Evolutionary conservation across 2,888 invertebrate genomes (phyloP).

Genomic region (Slavum lentiscoides): DNA sequence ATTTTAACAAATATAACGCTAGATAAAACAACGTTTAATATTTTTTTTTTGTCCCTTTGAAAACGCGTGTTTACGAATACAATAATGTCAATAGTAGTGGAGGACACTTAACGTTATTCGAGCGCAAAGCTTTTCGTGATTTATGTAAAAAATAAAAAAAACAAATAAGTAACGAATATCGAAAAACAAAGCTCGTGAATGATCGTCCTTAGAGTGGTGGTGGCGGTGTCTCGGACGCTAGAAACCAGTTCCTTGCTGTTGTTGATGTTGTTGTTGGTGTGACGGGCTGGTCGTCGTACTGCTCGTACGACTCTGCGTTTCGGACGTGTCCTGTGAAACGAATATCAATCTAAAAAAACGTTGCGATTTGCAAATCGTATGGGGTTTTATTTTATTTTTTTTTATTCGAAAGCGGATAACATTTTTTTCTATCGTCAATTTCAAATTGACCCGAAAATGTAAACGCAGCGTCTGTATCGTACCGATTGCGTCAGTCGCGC

Average conservation of each 20-base stretch:
- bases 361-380: too few species aligned
- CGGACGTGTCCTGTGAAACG: conserved; percentile 30
- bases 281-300: conserved; percentile 40
- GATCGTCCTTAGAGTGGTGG: background rate
- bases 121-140: conserved; percentile 36
- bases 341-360: background rate
- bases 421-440: too few species aligned
- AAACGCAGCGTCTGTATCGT: too few species aligned
- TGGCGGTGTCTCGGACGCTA: background rate
- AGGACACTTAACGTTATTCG: conserved; percentile 25
- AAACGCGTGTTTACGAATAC: conserved; percentile 31
- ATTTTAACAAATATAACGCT: conserved; percentile 45
- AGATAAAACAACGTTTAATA: background rate
- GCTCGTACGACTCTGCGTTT: conserved; percentile 36
- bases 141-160: conserved; percentile 40
- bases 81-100: background rate
- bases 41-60: background rate
- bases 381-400: too few species aligned
- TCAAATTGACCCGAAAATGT: too few species aligned
- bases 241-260: conserved; percentile 48
- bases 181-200: conserved; percentile 51
- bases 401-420: too few species aligned
- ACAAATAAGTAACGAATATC: conserved; percentile 18
- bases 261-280: conserved; percentile 42
- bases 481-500: too few species aligned